These are phyloP conservation scores for Anolis sagrei DNA, from an alignment of 2,113 vertebrate species.

Conservation along the genomic window DNA sequence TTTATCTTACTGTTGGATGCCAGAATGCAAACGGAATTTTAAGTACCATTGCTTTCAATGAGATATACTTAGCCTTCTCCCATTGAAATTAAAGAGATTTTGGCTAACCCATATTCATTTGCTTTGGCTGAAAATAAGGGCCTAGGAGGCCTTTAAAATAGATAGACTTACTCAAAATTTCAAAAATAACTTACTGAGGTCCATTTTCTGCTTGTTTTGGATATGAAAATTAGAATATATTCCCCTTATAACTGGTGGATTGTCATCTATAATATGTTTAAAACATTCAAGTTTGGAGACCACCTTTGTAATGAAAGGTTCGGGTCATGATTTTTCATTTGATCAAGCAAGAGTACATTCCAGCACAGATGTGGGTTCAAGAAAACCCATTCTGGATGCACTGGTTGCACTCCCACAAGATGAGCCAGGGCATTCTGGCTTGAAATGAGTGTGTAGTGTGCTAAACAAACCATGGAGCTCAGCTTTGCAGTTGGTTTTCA, in stretches of 20 bases:
- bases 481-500: too few relatives aligned
- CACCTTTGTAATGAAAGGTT: background rate
- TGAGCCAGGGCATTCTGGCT: too few relatives aligned
- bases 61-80: background rate
- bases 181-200: background rate
- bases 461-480: too few relatives aligned
- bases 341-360: too few relatives aligned
- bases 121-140: background rate
- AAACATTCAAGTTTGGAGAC: background rate
- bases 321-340: too few relatives aligned
- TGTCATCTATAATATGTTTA: background rate
- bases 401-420: too few relatives aligned
- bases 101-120: background rate
- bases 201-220: background rate
- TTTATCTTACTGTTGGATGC: conserved; percentile 37
- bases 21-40: background rate
- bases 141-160: background rate
- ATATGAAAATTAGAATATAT: background rate
- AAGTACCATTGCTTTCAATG: background rate
- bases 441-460: too few relatives aligned
- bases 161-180: background rate
- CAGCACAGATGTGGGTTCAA: too few relatives aligned
- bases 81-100: background rate
- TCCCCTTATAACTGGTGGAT: background rate
- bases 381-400: too few relatives aligned